Percentiles rank a stretch among this genome's conserved stretches.
These are phyloP conservation scores for Erithacus rubecula DNA, from an alignment of 2,797 vertebrate genomes.

Conservation along the genomic window DNA sequence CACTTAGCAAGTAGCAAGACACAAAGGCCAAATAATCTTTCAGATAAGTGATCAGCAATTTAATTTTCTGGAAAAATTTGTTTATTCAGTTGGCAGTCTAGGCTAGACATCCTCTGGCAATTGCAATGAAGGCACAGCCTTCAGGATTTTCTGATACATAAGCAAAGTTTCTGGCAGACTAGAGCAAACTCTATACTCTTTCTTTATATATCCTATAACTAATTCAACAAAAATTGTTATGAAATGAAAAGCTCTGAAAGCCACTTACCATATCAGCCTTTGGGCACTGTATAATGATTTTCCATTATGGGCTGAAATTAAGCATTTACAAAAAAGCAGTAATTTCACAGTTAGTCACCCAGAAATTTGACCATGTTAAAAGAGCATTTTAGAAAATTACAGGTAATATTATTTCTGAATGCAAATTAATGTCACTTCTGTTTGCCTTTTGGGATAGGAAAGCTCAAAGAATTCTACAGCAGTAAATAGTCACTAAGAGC, in stretches of 20 bases:
- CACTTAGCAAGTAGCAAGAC: not conserved
- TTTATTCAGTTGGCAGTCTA: not conserved
- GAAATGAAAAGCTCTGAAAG: slow-evolving; percentile 45
- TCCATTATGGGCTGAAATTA: slow-evolving; percentile 69
- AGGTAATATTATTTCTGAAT: slow-evolving; percentile 63
- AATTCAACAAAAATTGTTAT: slow-evolving; percentile 50
- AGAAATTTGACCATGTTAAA: slow-evolving; percentile 52
- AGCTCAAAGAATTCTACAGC: slow-evolving; percentile 24
- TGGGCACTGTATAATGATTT: slow-evolving; percentile 51
- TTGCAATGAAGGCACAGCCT: not conserved
- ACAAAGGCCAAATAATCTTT: not conserved
- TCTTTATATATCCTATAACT: not conserved
- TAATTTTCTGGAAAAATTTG: not conserved
- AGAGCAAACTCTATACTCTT: not conserved
- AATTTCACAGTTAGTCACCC: slow-evolving; percentile 64
- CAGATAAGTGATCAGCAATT: not conserved
- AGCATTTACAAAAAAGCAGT: slow-evolving; percentile 54
- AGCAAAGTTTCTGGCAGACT: not conserved
- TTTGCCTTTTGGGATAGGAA: slow-evolving; percentile 9
- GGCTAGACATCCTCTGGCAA: not conserved
- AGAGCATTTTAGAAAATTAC: slow-evolving; percentile 52
- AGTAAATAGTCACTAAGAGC: not conserved
- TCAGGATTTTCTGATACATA: not conserved
- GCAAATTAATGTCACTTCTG: slow-evolving; percentile 42
- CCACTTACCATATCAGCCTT: slow-evolving; percentile 57